These are phyloP conservation scores for Petrocephalus microphthalmus DNA, from an alignment of 2,113 vertebrate species.

Conservation along the genomic window DNA sequence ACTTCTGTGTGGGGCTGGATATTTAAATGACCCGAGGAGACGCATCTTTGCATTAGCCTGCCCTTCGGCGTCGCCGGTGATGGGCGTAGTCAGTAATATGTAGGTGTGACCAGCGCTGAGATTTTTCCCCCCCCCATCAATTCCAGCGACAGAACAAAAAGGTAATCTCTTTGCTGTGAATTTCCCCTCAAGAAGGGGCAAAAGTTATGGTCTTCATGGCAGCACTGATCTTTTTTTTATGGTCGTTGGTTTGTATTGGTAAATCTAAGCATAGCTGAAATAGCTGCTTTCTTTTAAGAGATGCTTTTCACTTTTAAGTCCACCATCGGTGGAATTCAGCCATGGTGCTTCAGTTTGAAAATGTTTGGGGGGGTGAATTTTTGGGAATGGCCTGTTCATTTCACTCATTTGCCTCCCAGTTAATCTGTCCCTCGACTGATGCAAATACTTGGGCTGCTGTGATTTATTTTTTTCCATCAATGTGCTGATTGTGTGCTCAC, in stretches of 20 bases:
- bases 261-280: not conserved
- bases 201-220: not conserved
- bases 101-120: not conserved
- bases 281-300: not conserved
- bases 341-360: not conserved
- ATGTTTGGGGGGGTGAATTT: not conserved
- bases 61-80: not conserved
- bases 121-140: not conserved
- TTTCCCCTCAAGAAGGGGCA: not conserved
- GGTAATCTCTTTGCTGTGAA: not conserved
- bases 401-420: not conserved
- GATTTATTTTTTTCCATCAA: not conserved
- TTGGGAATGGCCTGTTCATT: not conserved
- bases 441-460: not conserved
- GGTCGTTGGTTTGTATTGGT: not conserved
- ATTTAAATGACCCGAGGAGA: not conserved
- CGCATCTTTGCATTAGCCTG: not conserved
- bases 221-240: not conserved
- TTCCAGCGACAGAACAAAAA: not conserved
- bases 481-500: constrained; percentile 37
- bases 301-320: not conserved
- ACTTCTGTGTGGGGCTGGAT: not conserved
- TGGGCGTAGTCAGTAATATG: not conserved
- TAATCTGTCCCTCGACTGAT: constrained; percentile 18
- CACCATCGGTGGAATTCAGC: not conserved